Percentiles rank a stretch among this genome's conserved stretches.
Evolutionary conservation across 1,140 invertebrate species (phyloP).

Genomic region (Drosophila mayri): DNA sequence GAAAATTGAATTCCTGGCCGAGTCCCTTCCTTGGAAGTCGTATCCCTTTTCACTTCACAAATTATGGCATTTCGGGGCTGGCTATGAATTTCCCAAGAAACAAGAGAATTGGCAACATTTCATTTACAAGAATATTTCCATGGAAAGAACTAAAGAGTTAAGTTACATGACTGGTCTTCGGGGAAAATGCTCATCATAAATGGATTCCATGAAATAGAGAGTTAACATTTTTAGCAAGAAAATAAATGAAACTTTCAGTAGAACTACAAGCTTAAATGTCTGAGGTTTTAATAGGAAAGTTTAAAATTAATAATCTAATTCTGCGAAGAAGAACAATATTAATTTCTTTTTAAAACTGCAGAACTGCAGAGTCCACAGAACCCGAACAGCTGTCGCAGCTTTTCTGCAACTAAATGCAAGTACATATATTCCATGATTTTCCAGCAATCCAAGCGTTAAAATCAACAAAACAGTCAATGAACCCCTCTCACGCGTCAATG

Average conservation of each 20-base stretch:
- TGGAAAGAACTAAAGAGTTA: background rate
- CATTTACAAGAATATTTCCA: background rate
- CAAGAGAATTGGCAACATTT: background rate
- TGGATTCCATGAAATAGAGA: background rate
- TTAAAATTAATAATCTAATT: background rate
- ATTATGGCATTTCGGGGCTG: background rate
- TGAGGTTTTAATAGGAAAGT: background rate
- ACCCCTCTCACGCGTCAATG: constrained; percentile 59
- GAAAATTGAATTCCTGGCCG: background rate
- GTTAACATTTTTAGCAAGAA: background rate
- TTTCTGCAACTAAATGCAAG: constrained; percentile 23
- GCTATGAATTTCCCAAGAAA: background rate
- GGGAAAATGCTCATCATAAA: background rate
- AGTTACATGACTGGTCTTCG: background rate
- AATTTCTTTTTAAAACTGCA: no score
- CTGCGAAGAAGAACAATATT: background rate
- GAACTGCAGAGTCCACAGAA: background rate
- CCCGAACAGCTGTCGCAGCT: constrained; percentile 26
- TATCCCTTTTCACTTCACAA: background rate
- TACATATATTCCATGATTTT: constrained; percentile 32
- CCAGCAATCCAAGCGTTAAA: constrained; percentile 68
- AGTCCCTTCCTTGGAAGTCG: background rate
- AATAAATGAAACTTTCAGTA: no score
- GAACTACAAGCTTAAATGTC: background rate
- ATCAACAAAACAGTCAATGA: constrained; percentile 79